These are phyloP conservation scores for Eilema sororculum DNA, from an alignment of 2,888 invertebrate genomes.

Conservation along the genomic window DNA sequence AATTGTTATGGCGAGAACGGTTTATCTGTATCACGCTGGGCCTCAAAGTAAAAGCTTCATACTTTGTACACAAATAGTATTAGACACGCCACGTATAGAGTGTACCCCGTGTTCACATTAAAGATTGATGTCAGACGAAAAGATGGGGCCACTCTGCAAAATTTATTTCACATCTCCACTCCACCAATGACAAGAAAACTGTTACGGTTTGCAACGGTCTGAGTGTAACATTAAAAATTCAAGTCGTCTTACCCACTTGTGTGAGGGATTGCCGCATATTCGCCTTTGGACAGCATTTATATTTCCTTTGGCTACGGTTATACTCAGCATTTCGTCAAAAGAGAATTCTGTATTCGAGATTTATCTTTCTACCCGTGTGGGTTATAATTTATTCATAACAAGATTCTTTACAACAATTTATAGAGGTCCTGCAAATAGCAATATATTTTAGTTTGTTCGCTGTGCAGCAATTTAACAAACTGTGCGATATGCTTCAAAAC, in stretches of 20 bases:
- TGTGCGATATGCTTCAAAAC: not conserved
- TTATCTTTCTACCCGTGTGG: conserved; percentile 54
- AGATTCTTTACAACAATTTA: conserved; percentile 35
- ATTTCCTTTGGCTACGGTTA: conserved; percentile 82
- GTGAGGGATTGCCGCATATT: conserved; percentile 86
- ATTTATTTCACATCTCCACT: conserved; percentile 87
- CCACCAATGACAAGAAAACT: conserved; percentile 87
- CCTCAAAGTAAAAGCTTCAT: conserved; percentile 67
- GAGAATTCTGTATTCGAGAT: conserved; percentile 64
- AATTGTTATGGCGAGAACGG: conserved; percentile 45
- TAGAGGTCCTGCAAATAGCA: conserved; percentile 23
- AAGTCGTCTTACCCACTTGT: conserved; percentile 86
- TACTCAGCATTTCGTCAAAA: conserved; percentile 68
- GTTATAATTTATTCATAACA: conserved; percentile 46
- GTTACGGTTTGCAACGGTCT: conserved; percentile 87
- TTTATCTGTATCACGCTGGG: conserved; percentile 46
- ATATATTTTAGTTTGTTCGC: conserved; percentile 9
- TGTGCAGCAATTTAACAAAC: conserved; percentile 10
- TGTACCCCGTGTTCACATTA: conserved; percentile 82
- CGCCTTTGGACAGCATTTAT: conserved; percentile 86
- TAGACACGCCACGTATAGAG: conserved; percentile 83
- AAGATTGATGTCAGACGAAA: conserved; percentile 86
- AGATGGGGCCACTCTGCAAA: conserved; percentile 88
- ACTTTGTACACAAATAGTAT: conserved; percentile 77
- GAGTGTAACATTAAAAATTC: conserved; percentile 87